Percentiles rank a stretch among this genome's conserved stretches.
phyloP scores from a whole-genome alignment of 2,113 vertebrate genomes.

The Thalassarche chlororhynchos region DNA sequence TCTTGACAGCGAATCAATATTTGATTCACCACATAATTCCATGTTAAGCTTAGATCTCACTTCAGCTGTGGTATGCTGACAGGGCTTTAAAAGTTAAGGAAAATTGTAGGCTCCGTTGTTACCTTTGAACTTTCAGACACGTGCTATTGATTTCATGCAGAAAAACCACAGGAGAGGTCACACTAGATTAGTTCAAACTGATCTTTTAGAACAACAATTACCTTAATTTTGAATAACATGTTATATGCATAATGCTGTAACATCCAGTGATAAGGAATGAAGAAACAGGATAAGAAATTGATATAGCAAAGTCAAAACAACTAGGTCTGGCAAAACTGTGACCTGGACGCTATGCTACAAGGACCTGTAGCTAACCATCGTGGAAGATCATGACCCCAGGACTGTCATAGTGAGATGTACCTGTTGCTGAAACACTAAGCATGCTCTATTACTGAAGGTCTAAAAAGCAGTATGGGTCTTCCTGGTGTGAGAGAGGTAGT shows the following conservation, averaged over 20 bases:
- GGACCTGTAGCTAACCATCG: neutral
- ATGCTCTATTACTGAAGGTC: neutral
- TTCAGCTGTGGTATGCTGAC: neutral
- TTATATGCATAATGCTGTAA: neutral
- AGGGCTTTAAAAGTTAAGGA: neutral
- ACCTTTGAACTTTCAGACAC: neutral
- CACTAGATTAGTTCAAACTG: neutral
- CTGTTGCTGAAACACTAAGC: neutral
- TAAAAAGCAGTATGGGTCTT: neutral
- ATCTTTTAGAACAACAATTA: neutral
- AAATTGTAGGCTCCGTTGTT: neutral
- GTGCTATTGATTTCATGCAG: neutral
- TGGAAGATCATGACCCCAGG: neutral
- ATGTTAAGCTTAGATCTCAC: neutral
- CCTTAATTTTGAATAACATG: neutral
- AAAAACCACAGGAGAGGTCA: neutral
- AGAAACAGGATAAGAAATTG: neutral
- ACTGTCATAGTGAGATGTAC: neutral
- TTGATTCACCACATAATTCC: slow-evolving; percentile 12
- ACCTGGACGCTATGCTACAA: neutral
- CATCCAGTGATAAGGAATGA: neutral
- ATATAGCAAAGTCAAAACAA: neutral
- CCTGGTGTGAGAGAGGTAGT: neutral
- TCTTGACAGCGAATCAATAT: slow-evolving; percentile 28
- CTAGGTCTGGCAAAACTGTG: neutral